phyloP scores from a whole-genome alignment of 2,797 vertebrate genomes.

The Hydrocynus forskahlii region DNA sequence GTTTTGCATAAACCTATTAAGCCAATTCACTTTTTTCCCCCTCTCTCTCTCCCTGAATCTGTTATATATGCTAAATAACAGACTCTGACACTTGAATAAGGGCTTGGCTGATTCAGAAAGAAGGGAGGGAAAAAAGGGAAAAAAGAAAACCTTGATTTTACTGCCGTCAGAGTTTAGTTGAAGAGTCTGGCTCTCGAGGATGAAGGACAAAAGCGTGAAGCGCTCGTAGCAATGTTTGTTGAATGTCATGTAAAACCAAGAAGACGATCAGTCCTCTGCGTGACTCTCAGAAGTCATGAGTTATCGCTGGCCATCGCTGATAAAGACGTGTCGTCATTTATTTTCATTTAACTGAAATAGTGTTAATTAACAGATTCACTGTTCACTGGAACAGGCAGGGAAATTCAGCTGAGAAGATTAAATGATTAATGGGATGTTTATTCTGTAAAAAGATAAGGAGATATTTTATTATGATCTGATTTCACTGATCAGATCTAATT shows the following conservation, averaged over 20 bases:
- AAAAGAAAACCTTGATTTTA: constrained; percentile 34
- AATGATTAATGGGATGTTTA: no score
- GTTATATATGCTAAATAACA: constrained; percentile 44
- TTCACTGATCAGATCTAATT: no score
- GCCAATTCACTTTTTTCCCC: constrained; percentile 31
- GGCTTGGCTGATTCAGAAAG: constrained; percentile 18
- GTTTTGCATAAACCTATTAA: constrained; percentile 54
- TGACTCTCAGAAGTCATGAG: neutral
- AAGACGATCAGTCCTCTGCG: neutral
- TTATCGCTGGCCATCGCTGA: neutral
- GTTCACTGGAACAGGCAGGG: no score
- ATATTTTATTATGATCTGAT: no score
- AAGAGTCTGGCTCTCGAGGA: constrained; percentile 9
- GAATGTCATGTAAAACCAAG: neutral
- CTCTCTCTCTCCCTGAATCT: constrained; percentile 20
- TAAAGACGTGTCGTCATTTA: neutral
- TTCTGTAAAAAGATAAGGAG: no score
- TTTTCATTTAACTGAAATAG: neutral
- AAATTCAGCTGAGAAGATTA: no score
- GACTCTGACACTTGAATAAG: constrained; percentile 34
- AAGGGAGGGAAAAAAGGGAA: neutral
- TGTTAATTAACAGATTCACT: no score
- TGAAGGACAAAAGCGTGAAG: constrained; percentile 18
- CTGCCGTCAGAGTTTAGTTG: constrained; percentile 10
- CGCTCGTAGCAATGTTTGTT: constrained; percentile 11